phyloP scores from a whole-genome alignment of 2,888 invertebrate species.

The Hermaeophaga mercurialis region DNA sequence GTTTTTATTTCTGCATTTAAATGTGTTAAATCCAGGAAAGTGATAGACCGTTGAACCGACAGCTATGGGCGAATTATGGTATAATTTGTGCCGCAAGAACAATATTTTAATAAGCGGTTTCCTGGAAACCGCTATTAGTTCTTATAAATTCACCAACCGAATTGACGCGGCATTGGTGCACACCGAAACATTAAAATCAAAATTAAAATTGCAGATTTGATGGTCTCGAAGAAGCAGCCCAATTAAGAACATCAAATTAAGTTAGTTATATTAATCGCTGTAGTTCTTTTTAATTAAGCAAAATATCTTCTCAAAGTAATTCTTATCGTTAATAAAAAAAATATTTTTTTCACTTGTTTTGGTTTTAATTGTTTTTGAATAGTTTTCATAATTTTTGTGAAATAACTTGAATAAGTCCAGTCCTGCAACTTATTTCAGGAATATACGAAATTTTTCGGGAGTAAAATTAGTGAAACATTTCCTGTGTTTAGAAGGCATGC shows the following conservation, averaged over 20 bases:
- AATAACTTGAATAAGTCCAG: no score
- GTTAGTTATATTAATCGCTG: no score
- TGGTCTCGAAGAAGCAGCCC: not conserved
- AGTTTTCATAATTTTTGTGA: no score
- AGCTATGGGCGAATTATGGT: not conserved
- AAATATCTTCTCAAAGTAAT: no score
- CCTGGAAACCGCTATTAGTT: slow-evolving; percentile 9
- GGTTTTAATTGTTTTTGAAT: no score
- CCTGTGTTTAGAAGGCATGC: no score
- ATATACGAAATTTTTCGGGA: no score
- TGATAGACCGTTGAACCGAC: slow-evolving; percentile 1
- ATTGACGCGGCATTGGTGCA: not conserved
- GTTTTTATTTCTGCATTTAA: not conserved
- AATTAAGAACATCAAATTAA: not conserved
- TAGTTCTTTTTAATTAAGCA: no score
- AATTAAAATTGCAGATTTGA: not conserved
- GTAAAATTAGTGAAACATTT: no score
- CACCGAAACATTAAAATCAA: not conserved
- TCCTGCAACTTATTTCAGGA: no score
- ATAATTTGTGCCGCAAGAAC: slow-evolving; percentile 15
- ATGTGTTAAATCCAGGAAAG: not conserved
- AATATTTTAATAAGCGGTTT: slow-evolving; percentile 12
- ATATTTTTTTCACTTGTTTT: no score
- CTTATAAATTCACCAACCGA: not conserved
- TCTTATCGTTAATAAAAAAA: no score